Conservation (phyloP, 1,140 invertebrate genomes). For the Cydia amplana region DNA sequence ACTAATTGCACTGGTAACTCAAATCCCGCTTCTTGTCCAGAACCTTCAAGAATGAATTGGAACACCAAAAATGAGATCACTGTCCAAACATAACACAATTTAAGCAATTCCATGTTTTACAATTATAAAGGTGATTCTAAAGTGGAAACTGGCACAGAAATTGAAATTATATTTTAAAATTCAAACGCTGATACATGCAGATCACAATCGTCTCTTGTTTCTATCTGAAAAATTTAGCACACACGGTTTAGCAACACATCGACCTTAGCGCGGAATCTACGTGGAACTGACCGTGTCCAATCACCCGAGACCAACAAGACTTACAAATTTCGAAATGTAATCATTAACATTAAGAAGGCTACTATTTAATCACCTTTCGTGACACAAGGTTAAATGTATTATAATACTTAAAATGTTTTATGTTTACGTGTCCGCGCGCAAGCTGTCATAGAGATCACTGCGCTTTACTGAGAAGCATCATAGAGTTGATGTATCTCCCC, state of each 20-base stretch:
- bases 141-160: conserved; percentile 12
- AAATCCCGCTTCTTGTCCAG: conserved; percentile 80
- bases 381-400: conserved; percentile 4
- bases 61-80: conserved; percentile 56
- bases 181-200: neutral
- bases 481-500: conserved; percentile 23
- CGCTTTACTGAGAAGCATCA: conserved; percentile 19
- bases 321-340: conserved; percentile 60
- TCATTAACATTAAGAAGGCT: conserved; percentile 40
- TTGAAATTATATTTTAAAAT: neutral
- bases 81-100: conserved; percentile 62
- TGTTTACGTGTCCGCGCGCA: conserved; percentile 11
- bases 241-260: conserved; percentile 51
- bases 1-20: conserved; percentile 89
- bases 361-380: conserved; percentile 44
- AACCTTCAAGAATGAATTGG: conserved; percentile 58
- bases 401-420: neutral
- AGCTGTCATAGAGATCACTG: conserved; percentile 31
- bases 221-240: conserved; percentile 24
- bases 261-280: conserved; percentile 53
- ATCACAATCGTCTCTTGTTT: conserved; percentile 14
- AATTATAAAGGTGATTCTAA: neutral
- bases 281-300: conserved; percentile 64
- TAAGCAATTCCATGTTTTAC: conserved; percentile 59
- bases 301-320: conserved; percentile 41